A percentile compares a stretch with the other conserved stretches of the same genome.
Conservation (phyloP, 2,113 vertebrate genomes). For the Ranitomeya variabilis region DNA sequence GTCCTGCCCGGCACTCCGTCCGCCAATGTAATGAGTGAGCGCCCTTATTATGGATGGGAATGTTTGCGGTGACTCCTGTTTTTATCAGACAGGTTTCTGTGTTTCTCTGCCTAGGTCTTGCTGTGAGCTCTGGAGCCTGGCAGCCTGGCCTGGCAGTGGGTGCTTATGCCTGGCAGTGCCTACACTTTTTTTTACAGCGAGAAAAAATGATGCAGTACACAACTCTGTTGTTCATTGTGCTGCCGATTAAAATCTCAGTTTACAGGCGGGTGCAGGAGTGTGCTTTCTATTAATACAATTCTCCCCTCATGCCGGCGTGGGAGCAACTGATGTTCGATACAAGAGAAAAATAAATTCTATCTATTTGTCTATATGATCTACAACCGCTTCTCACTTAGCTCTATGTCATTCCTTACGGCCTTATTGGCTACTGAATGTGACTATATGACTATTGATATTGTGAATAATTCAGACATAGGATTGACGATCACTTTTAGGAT, state of each 20-base stretch:
- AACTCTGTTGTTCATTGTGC: constrained; percentile 50
- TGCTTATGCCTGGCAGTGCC: constrained; percentile 37
- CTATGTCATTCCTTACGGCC: neutral
- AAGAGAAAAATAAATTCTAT: neutral
- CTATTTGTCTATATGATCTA: neutral
- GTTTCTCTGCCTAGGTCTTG: neutral
- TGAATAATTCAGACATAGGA: too few species aligned
- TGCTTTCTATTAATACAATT: constrained; percentile 44
- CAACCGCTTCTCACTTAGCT: neutral
- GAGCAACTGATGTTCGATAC: neutral
- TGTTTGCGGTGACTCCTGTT: constrained; percentile 8
- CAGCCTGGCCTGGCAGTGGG: constrained; percentile 23
- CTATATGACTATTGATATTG: too few species aligned
- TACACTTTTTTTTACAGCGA: constrained; percentile 23
- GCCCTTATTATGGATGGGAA: constrained; percentile 2
- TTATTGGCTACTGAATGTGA: too few species aligned
- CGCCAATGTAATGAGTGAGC: neutral
- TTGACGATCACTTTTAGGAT: too few species aligned
- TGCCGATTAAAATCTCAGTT: constrained; percentile 33
- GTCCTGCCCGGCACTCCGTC: neutral
- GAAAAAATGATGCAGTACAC: constrained; percentile 31
- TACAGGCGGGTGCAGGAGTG: neutral
- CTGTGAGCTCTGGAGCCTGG: constrained; percentile 19
- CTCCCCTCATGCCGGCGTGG: constrained; percentile 10
- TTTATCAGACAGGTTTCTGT: constrained; percentile 18